Evolutionary conservation across 2,888 invertebrate species (phyloP).

Genomic region (Resseliella maxima): DNA sequence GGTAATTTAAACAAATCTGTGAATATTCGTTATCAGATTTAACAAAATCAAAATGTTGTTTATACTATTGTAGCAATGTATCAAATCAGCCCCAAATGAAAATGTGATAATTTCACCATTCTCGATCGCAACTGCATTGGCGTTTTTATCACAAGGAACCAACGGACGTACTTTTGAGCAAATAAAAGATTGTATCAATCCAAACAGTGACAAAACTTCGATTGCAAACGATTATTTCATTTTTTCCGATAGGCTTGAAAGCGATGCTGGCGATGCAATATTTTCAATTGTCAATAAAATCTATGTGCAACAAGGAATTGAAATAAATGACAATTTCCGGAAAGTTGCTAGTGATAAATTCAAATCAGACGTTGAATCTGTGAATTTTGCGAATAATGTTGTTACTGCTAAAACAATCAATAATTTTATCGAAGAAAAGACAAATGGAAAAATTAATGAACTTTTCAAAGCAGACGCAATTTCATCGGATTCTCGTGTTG

Average conservation of each 20-base stretch:
- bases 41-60: background rate
- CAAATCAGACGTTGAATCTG: constrained; percentile 72
- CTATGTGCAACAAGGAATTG: constrained; percentile 71
- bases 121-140: constrained; percentile 78
- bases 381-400: constrained; percentile 71
- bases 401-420: constrained; percentile 74
- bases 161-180: constrained; percentile 65
- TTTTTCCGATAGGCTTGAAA: constrained; percentile 58
- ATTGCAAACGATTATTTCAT: background rate
- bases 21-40: background rate
- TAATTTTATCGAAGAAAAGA: constrained; percentile 77
- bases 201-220: background rate
- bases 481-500: constrained; percentile 70
- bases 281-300: constrained; percentile 77
- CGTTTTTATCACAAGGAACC: constrained; percentile 79
- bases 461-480: constrained; percentile 72
- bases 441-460: constrained; percentile 80
- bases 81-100: constrained; percentile 62
- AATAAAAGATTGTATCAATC: background rate
- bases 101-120: constrained; percentile 81
- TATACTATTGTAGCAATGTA: background rate
- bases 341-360: constrained; percentile 72
- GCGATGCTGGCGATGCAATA: constrained; percentile 61
- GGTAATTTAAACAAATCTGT: background rate
- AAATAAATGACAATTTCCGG: constrained; percentile 69